Evolutionary conservation across 2,888 invertebrate species (phyloP), one percentile per base, ranked within the genome.

Genomic region (Polymixis flavicincta): DNA sequence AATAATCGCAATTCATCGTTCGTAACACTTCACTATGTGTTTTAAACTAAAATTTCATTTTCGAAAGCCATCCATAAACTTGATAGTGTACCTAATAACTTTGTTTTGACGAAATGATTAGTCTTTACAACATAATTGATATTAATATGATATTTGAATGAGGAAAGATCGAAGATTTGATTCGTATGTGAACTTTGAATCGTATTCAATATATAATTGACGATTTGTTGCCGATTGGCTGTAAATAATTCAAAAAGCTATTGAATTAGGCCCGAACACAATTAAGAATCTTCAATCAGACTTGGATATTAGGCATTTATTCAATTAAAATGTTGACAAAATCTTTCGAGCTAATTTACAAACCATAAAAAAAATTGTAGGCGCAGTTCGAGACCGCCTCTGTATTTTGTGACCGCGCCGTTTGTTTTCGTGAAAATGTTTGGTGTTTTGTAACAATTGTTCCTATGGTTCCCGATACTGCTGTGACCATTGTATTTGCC

Each of bases 1-100:
- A 94, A 94, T 95, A 94, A 95, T 94, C 93, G 94, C 93, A 93
- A 93, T 92, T 92, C 94, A 91, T 88, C 88, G 90, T 89, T 89
- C 86, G 87, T 86, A 89, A 90, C 89, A 91, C 90, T 90, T 87
- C 84, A 75, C 76, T 82, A 84, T 84, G 82, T 74, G 71, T 84
- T 82, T 73, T 79, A 87, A 74, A 84, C 86, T 82, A 82, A 82
- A 86, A 82, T 76, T 74, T 80, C 69, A 79, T 85, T 84, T 82
- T 75, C 50, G 37, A 82, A 77, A 71, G 55, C 8, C 42, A 57
- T 64, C 45, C 60, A 48, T 76, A 63, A 74, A 76, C 70, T 68
- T 55, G 19, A 60, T 71, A 50, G 55, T 64, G 28, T 25, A 17
- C 11, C 28, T 50, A 80, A 76, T 65, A 71, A 67, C 61, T 73